These are phyloP conservation scores for Hirtodrosophila alboralis DNA, from an alignment of 2,888 invertebrate species.

Conservation along the genomic window DNA sequence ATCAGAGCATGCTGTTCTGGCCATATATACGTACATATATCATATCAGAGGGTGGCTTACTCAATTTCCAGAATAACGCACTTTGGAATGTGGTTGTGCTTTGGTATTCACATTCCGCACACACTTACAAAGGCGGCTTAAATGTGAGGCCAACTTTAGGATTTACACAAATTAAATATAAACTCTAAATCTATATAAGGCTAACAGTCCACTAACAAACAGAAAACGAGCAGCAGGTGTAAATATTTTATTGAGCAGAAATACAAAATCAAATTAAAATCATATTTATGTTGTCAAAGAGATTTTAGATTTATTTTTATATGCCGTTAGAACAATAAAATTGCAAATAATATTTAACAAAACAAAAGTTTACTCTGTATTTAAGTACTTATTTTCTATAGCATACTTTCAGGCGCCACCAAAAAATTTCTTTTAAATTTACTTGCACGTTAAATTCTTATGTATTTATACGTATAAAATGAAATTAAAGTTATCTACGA, in stretches of 20 bases:
- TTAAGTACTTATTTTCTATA: slow-evolving; percentile 6
- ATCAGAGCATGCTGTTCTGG: slow-evolving; percentile 21
- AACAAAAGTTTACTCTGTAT: too few relatives aligned
- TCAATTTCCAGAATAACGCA: slow-evolving; percentile 28
- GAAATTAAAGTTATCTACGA: too few relatives aligned
- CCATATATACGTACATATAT: slow-evolving; percentile 5
- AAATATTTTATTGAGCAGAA: too few relatives aligned
- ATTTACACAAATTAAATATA: slow-evolving; percentile 24
- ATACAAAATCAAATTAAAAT: not conserved
- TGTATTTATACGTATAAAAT: too few relatives aligned
- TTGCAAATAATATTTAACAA: too few relatives aligned
- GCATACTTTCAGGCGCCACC: slow-evolving; percentile 5
- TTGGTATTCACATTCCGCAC: slow-evolving; percentile 27
- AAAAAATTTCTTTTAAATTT: too few relatives aligned
- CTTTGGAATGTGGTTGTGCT: slow-evolving; percentile 46
- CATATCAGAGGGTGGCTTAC: slow-evolving; percentile 14
- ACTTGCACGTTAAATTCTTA: too few relatives aligned
- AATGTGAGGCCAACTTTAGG: not conserved
- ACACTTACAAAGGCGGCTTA: slow-evolving; percentile 2
- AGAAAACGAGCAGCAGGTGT: not conserved
- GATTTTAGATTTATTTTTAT: not conserved
- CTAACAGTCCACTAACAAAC: slow-evolving; percentile 4
- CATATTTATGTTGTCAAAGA: not conserved
- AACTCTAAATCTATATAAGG: slow-evolving; percentile 42
- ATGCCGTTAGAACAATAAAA: too few relatives aligned